Evolutionary conservation across 2,797 vertebrate genomes (phyloP).

Genomic region (Poeciliopsis gracilis): DNA sequence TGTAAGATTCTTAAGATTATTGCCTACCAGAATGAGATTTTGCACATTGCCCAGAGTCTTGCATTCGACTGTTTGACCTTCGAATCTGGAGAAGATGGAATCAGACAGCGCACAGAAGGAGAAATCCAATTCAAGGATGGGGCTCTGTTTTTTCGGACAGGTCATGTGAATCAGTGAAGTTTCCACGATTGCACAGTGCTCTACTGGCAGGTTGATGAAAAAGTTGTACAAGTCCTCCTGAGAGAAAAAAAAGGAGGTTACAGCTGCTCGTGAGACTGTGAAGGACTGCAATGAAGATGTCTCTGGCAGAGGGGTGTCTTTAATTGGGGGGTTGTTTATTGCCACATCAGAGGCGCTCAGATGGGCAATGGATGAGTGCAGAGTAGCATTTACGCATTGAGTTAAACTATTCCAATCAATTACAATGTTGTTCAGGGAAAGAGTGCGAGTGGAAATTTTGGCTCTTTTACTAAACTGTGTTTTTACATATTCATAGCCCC

Average conservation of each 20-base stretch:
- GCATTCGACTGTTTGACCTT: constrained; percentile 66
- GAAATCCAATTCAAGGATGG: constrained; percentile 81
- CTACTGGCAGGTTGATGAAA: constrained; percentile 84
- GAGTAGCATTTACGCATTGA: constrained; percentile 58
- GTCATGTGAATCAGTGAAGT: constrained; percentile 84
- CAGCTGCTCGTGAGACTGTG: constrained; percentile 50
- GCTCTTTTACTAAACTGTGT: constrained; percentile 37
- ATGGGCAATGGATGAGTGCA: constrained; percentile 75
- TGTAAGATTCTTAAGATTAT: constrained; percentile 81
- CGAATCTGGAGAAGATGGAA: constrained; percentile 76
- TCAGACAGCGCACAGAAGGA: constrained; percentile 85
- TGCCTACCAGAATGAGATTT: constrained; percentile 79
- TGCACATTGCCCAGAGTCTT: constrained; percentile 73
- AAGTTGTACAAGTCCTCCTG: constrained; percentile 78
- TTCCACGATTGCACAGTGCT: constrained; percentile 77
- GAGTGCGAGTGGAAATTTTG: constrained; percentile 68
- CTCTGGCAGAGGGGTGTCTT: accelerated
- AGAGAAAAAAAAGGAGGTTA: constrained; percentile 72
- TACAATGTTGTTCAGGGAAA: constrained; percentile 77
- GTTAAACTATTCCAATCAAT: constrained; percentile 76
- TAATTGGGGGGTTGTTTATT: accelerated
- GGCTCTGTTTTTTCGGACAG: constrained; percentile 82
- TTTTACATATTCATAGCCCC: constrained; percentile 31
- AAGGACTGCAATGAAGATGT: constrained; percentile 68
- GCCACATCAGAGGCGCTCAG: constrained; percentile 21